phyloP scores from a whole-genome alignment of 2,113 vertebrate genomes.

The Ictalurus furcatus region DNA sequence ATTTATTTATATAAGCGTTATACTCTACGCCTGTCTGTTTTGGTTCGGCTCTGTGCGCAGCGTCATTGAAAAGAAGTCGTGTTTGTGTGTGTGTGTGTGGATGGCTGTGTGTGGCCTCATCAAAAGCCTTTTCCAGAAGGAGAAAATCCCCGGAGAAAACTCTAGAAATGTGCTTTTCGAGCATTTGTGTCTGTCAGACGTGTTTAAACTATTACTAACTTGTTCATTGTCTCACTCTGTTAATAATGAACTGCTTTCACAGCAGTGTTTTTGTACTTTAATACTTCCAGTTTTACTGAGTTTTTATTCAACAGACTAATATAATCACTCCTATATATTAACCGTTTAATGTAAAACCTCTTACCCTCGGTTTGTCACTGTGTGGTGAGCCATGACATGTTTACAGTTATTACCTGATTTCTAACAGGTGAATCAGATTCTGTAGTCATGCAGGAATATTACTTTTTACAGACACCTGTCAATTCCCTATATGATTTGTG shows the following conservation, averaged over 20 bases:
- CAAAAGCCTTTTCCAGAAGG: not conserved
- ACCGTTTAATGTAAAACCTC: not conserved
- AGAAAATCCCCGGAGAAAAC: not conserved
- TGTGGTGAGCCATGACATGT: not conserved
- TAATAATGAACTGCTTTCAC: not conserved
- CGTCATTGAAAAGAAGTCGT: not conserved
- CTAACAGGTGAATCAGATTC: too few species aligned
- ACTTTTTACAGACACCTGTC: conserved; percentile 29
- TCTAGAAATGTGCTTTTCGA: not conserved
- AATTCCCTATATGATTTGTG: conserved; percentile 56
- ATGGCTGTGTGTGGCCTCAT: not conserved
- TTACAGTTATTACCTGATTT: too few species aligned
- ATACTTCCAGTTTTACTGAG: not conserved
- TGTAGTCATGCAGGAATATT: conserved; percentile 38
- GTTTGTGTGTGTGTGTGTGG: not conserved
- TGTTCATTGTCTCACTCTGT: not conserved
- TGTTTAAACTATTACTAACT: not conserved
- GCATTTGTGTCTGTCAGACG: not conserved
- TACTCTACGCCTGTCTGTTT: not conserved
- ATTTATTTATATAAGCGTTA: not conserved
- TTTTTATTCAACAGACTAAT: not conserved
- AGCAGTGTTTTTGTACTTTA: not conserved
- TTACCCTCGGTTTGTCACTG: not conserved
- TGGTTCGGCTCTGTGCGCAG: too few species aligned
- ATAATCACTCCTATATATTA: not conserved